These are phyloP conservation scores for Calameuta idolon DNA, from an alignment of 2,888 invertebrate genomes.

Conservation along the genomic window DNA sequence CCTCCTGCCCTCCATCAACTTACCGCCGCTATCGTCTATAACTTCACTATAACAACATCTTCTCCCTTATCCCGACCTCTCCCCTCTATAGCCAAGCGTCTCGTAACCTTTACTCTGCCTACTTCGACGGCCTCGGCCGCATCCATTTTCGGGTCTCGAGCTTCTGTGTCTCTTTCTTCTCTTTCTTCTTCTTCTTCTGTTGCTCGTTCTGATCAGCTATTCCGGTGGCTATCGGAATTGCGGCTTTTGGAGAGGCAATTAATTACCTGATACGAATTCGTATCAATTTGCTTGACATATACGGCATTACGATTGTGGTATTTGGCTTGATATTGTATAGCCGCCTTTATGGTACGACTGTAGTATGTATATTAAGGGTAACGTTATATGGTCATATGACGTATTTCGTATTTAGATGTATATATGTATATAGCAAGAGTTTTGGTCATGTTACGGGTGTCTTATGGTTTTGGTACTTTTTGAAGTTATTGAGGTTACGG, in stretches of 20 bases:
- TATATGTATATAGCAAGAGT: neutral
- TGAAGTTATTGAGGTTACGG: too few relatives aligned
- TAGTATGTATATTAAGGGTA: neutral
- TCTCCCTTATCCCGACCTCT: neutral
- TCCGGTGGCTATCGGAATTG: neutral
- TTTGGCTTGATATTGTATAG: neutral
- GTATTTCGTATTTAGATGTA: neutral
- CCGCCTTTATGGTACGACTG: neutral
- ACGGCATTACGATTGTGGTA: neutral
- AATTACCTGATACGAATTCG: neutral
- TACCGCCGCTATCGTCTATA: constrained; percentile 10
- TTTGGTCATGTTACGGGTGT: neutral
- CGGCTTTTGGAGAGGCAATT: neutral
- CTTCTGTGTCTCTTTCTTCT: neutral
- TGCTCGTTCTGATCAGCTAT: neutral
- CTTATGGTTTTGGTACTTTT: neutral
- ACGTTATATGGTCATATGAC: neutral
- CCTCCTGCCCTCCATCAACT: constrained; percentile 16
- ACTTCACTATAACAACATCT: constrained; percentile 7
- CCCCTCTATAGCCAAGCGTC: neutral
- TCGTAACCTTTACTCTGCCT: neutral
- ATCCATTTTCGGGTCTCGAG: neutral
- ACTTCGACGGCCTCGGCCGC: neutral
- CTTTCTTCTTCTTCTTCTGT: neutral
- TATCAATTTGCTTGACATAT: neutral